Evolutionary conservation across 2,797 vertebrate genomes (phyloP), one percentile per base, ranked within the genome.

Genomic region (Alectoris magna): DNA sequence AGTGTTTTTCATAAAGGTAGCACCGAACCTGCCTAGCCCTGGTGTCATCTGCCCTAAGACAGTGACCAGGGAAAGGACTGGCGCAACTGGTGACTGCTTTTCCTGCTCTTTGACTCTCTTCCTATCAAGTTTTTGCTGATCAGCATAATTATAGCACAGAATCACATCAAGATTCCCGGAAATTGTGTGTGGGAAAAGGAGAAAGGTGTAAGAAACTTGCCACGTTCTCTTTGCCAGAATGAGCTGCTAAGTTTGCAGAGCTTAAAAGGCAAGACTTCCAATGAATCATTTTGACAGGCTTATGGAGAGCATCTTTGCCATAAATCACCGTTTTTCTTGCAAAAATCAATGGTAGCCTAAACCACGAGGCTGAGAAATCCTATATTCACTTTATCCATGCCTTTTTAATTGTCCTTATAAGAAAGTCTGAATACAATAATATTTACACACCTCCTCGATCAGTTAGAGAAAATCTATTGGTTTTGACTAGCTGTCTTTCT

Each of bases 241-340:
- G 58, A 95, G 68, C 85, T 83, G 69, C 85, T 89, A 92, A 46
- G 44, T 84, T 84, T 93, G 85, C 60, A 81, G 92, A 84, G 79
- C 74, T 91, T 84, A 79, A 86, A 68, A 90, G 58, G 60, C 83
- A 92, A 86, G 67, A 44, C 75, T 96, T 87, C 58, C 10, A 21
- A 71, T 71, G 74, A 91, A 81, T 91, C 71, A 91, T 84, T 95
- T 93, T 93, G 73, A 89, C 80, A 75, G 71, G 66, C 46, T 95
- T 89, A 80, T 73, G 74, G 84, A 82, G 73, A 83, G 59, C 39
- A 36, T 88, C 64, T 86, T 92, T 84, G 56, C 89, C 41, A 55
- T 79, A 88, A 91, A 73, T 92, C 91, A 86, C 85, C 11, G 27
- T 79, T 95, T 95, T 92, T 93, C 80, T 73, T 14, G 2, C 68